Percentiles rank a stretch among this genome's conserved stretches.
Evolutionary conservation across 2,888 invertebrate species (phyloP).

Genomic region (Trichogramma evanescens): DNA sequence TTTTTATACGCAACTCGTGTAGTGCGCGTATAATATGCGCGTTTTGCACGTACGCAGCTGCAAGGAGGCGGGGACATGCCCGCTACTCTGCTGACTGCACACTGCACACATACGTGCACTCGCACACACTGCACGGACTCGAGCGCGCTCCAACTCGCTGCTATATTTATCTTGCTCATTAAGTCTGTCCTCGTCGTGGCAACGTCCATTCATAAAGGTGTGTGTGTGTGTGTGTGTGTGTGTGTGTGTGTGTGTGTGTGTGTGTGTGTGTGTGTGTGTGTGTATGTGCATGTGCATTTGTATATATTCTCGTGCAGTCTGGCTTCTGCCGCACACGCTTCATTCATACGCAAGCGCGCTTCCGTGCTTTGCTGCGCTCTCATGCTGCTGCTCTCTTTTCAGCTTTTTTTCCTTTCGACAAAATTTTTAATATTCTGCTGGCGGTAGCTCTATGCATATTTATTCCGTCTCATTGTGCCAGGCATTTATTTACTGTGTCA

Average conservation of each 20-base stretch:
- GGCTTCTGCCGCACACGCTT: constrained; percentile 32
- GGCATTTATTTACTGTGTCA: too few species aligned
- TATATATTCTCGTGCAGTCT: constrained; percentile 22
- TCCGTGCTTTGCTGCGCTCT: neutral
- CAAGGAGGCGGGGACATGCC: too few species aligned
- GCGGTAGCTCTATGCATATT: too few species aligned
- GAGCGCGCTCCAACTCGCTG: constrained; percentile 29
- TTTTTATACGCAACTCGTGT: too few species aligned
- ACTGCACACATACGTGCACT: too few species aligned
- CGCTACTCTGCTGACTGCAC: too few species aligned
- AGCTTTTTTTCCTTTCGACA: too few species aligned
- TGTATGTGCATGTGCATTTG: constrained; percentile 21
- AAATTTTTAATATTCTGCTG: too few species aligned
- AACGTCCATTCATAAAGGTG: constrained; percentile 38
- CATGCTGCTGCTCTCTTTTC: neutral
- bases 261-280: constrained; percentile 4
- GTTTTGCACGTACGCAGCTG: too few species aligned
- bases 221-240: constrained; percentile 11
- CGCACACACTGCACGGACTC: constrained; percentile 19
- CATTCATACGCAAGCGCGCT: constrained; percentile 40
- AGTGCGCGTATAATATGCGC: too few species aligned
- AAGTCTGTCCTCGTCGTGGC: constrained; percentile 37
- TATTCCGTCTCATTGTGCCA: too few species aligned
- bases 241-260: too few species aligned
- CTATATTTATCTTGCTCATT: constrained; percentile 42